Conservation (phyloP, 2,888 invertebrate genomes). For the Cataglyphis altisquamis region DNA sequence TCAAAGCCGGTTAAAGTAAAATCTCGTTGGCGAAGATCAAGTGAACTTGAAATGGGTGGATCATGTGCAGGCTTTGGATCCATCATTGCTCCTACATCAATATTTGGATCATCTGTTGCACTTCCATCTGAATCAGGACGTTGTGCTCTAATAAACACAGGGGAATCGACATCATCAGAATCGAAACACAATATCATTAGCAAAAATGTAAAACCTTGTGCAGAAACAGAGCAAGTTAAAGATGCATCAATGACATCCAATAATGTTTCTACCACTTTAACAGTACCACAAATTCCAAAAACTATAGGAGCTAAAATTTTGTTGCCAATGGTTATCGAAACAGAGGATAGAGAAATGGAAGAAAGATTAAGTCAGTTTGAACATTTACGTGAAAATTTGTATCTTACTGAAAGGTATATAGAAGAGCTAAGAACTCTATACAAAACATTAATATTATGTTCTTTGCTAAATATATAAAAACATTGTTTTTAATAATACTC, state of each 20-base stretch:
- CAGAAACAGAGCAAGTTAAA: constrained; percentile 62
- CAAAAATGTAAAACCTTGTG: constrained; percentile 59
- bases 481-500: constrained; percentile 11
- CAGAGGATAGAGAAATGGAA: constrained; percentile 87
- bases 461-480: neutral
- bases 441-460: constrained; percentile 13
- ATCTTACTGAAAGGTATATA: constrained; percentile 91
- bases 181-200: constrained; percentile 23
- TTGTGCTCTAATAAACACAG: constrained; percentile 46
- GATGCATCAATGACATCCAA: constrained; percentile 46
- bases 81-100: constrained; percentile 84
- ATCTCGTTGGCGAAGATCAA: constrained; percentile 92
- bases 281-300: constrained; percentile 71
- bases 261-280: constrained; percentile 28
- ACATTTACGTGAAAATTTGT: constrained; percentile 94
- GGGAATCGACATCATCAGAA: constrained; percentile 62
- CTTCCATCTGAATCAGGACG: constrained; percentile 78
- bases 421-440: constrained; percentile 6
- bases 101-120: constrained; percentile 81
- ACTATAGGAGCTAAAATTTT: constrained; percentile 80
- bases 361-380: constrained; percentile 92
- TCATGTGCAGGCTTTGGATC: constrained; percentile 81
- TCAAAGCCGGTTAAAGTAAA: constrained; percentile 92
- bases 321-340: constrained; percentile 86
- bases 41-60: constrained; percentile 90